A percentile compares a stretch with the other conserved stretches of the same genome.
Conservation (phyloP, 2,888 invertebrate species). For the Eupeodes luniger region DNA sequence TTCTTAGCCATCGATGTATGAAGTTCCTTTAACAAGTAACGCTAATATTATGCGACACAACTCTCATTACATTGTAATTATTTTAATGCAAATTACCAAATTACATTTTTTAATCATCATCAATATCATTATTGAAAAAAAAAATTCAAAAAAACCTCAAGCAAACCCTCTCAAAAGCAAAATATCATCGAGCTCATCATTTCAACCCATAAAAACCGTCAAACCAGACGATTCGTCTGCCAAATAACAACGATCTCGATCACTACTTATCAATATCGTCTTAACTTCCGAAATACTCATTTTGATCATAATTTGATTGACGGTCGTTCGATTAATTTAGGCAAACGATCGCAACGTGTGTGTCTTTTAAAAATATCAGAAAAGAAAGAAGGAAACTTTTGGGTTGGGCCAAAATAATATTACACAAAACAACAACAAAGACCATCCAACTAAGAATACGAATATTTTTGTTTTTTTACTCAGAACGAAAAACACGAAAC, state of each 20-base stretch:
- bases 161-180: background rate
- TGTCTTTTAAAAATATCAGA: conserved; percentile 39
- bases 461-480: background rate
- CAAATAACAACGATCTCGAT: conserved; percentile 17
- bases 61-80: no score
- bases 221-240: conserved; percentile 8
- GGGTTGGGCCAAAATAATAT: conserved; percentile 13
- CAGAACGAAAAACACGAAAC: background rate
- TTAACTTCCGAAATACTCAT: conserved; percentile 34
- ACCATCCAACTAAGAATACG: background rate
- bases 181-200: background rate
- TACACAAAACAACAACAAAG: background rate
- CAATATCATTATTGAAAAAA: no score
- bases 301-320: conserved; percentile 39
- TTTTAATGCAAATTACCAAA: no score
- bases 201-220: background rate
- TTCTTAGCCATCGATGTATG: no score
- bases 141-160: background rate
- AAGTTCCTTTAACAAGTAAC: no score
- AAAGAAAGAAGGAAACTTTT: background rate
- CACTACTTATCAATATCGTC: background rate
- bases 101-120: no score
- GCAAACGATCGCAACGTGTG: conserved; percentile 24
- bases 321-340: conserved; percentile 48
- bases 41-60: no score